Conservation (phyloP, 2,888 invertebrate genomes). For the Latrodectus elegans region DNA sequence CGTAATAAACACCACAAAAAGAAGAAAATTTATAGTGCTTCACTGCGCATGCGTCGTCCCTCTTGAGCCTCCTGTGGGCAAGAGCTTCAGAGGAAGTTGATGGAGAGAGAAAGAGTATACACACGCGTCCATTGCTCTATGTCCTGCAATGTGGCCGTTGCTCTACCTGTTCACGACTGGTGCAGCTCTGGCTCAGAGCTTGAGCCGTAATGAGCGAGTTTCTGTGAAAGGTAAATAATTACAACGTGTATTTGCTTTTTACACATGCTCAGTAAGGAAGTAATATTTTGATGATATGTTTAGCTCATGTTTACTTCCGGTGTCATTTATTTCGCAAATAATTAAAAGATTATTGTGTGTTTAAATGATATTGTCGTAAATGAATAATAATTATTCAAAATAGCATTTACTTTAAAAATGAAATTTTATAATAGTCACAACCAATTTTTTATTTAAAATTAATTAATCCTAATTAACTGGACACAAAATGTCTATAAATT, state of each 20-base stretch:
- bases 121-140: no score
- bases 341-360: background rate
- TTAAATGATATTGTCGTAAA: no score
- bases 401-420: no score
- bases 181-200: conserved; percentile 23
- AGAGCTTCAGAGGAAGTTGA: background rate
- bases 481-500: no score
- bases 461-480: no score
- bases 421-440: no score
- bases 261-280: background rate
- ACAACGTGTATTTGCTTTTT: background rate
- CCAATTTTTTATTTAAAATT: no score
- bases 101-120: background rate
- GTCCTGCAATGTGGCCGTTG: conserved; percentile 35
- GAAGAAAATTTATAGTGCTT: no score
- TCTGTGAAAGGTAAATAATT: conserved; percentile 59
- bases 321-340: background rate
- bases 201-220: conserved; percentile 45
- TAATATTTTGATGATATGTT: background rate
- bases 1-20: no score
- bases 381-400: no score
- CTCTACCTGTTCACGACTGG: conserved; percentile 31
- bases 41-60: conserved; percentile 34
- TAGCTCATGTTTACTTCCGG: background rate
- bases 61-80: conserved; percentile 17